A percentile compares a stretch with the other conserved stretches of the same genome.
These are phyloP conservation scores for Spinibarbus caldwelli DNA, from an alignment of 2,797 vertebrate species.

Conservation along the genomic window DNA sequence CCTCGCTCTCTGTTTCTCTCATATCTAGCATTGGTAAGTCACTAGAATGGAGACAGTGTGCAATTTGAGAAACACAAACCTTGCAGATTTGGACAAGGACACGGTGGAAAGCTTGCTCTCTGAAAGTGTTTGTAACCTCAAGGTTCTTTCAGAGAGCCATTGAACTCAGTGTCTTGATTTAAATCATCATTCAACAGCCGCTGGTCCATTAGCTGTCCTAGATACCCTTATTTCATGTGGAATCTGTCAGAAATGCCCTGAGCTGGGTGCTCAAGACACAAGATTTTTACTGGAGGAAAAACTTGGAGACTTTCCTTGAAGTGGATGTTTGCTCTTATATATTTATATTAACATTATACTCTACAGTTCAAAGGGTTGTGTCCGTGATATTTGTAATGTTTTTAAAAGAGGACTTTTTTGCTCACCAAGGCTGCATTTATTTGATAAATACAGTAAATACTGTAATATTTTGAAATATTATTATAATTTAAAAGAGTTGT, in stretches of 20 bases:
- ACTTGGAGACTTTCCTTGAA: no score
- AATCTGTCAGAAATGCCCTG: slow-evolving; percentile 3
- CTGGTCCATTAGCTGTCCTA: slow-evolving; percentile 5
- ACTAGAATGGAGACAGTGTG: slow-evolving; percentile 2
- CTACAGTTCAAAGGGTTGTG: background rate
- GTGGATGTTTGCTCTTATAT: no score
- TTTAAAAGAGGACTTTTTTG: background rate
- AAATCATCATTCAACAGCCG: slow-evolving; percentile 18
- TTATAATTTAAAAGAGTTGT: background rate
- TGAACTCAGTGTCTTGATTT: slow-evolving; percentile 5
- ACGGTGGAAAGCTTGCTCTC: slow-evolving; percentile 18
- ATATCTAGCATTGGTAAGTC: slow-evolving; percentile 16
- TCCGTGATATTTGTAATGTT: background rate
- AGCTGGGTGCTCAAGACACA: background rate
- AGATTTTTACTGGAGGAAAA: background rate
- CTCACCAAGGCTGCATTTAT: background rate
- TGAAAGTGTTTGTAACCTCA: slow-evolving; percentile 21
- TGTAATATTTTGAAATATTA: background rate
- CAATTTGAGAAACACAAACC: slow-evolving; percentile 23
- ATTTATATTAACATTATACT: no score
- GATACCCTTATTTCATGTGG: background rate
- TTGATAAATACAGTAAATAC: background rate
- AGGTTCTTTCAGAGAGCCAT: slow-evolving; percentile 10
- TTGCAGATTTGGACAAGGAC: slow-evolving; percentile 16
- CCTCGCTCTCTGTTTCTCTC: slow-evolving; percentile 23